Evolutionary conservation across 2,888 invertebrate species (phyloP).

Genomic region (Leptopilina myrica): DNA sequence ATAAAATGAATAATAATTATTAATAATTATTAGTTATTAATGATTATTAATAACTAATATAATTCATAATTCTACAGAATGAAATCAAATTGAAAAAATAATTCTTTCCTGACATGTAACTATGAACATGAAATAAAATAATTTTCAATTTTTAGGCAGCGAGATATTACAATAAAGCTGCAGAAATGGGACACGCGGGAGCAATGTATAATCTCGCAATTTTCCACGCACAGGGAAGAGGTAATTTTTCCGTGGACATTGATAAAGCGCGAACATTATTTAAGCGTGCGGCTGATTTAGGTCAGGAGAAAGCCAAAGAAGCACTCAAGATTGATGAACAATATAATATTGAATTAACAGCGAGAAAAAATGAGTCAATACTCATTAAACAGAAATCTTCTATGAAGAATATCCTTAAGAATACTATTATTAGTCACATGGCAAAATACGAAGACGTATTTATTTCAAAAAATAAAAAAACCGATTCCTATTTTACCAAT

Average conservation of each 20-base stretch:
- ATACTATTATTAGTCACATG: conserved; percentile 8
- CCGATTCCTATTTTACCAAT: background rate
- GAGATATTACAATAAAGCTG: conserved; percentile 82
- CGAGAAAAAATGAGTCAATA: background rate
- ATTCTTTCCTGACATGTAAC: background rate
- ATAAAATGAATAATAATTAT: no score
- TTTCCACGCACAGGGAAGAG: conserved; percentile 82
- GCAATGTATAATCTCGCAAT: conserved; percentile 85
- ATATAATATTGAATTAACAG: background rate
- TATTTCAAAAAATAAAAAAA: conserved; percentile 3
- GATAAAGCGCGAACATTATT: conserved; percentile 79
- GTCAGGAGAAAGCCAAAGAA: conserved; percentile 79
- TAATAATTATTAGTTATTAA: no score
- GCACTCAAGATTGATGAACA: conserved; percentile 75
- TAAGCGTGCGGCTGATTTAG: conserved; percentile 79
- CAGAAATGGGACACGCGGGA: conserved; percentile 81
- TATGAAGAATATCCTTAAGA: conserved; percentile 26
- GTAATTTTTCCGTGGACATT: conserved; percentile 78
- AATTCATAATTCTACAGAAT: no score
- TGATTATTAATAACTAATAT: no score
- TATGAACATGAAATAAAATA: conserved; percentile 17
- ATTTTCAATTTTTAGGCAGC: conserved; percentile 79
- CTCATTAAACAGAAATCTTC: conserved; percentile 24
- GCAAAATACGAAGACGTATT: conserved; percentile 28
- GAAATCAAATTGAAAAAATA: background rate